Conservation (phyloP, 2,113 vertebrate genomes). For the Ailurus styani region DNA sequence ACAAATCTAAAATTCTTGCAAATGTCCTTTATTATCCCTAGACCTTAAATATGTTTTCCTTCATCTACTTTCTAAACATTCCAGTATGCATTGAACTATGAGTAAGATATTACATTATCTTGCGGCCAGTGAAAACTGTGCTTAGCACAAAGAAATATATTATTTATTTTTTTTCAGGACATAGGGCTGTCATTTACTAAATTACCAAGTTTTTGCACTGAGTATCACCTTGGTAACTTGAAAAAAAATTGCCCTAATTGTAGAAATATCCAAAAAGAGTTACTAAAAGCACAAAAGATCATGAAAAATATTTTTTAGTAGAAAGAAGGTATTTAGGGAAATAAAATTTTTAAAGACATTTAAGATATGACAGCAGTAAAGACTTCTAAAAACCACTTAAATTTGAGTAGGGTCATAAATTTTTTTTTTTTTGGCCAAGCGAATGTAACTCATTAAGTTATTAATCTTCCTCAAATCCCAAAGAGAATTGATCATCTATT, state of each 20-base stretch:
- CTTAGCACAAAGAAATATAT: not conserved
- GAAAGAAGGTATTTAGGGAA: not conserved
- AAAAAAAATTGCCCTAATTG: not conserved
- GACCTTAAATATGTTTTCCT: not conserved
- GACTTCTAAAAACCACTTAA: not conserved
- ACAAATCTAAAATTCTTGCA: not conserved
- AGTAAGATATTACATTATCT: not conserved
- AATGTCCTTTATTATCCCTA: not conserved
- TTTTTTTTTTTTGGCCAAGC: not conserved
- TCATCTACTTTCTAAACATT: not conserved
- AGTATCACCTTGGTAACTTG: not conserved
- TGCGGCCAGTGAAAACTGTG: not conserved
- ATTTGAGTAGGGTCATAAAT: not conserved
- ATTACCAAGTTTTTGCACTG: not conserved
- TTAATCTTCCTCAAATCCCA: not conserved
- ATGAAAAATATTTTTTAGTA: not conserved
- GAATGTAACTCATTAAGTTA: slow-evolving; percentile 6
- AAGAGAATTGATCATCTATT: not conserved
- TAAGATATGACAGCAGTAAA: not conserved
- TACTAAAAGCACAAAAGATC: not conserved
- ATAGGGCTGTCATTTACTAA: not conserved
- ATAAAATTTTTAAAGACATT: not conserved
- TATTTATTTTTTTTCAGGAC: not conserved
- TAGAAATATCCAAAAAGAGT: not conserved
- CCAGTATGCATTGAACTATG: not conserved